phyloP scores from a whole-genome alignment of 2,797 vertebrate species.

The Danio tinwini region DNA sequence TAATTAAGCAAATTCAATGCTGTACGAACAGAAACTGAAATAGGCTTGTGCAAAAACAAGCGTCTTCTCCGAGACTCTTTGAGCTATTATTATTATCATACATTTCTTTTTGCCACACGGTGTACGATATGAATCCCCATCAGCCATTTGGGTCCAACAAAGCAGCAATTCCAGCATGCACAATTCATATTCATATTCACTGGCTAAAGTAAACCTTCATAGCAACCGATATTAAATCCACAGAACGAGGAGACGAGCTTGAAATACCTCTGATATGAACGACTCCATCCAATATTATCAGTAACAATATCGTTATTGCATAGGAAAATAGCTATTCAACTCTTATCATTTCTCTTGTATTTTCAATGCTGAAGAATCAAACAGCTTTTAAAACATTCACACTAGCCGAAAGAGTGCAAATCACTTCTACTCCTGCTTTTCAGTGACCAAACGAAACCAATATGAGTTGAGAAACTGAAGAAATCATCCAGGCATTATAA shows the following conservation, averaged over 20 bases:
- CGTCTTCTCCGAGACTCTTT: background rate
- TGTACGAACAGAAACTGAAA: background rate
- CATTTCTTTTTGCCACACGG: background rate
- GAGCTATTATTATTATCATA: background rate
- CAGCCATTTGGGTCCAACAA: background rate
- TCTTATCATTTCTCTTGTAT: background rate
- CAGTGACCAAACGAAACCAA: background rate
- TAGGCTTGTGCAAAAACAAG: background rate
- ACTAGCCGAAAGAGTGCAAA: conserved; percentile 25
- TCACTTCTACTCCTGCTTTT: background rate
- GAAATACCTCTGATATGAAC: conserved; percentile 2
- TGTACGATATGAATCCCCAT: background rate
- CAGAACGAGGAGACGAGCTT: background rate
- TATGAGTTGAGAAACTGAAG: background rate
- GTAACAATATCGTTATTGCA: conserved; percentile 70
- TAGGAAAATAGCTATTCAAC: conserved; percentile 68
- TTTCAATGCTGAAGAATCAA: conserved; percentile 55
- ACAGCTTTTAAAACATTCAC: conserved; percentile 50
- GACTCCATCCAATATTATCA: background rate
- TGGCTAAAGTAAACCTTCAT: background rate
- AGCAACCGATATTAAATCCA: background rate
- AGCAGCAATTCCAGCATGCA: background rate
- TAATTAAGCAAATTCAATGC: background rate
- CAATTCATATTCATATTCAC: background rate
- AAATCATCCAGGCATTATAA: background rate